Percentiles rank a stretch among this genome's conserved stretches.
These are phyloP conservation scores for Haplochromis vanheusdeni DNA, from an alignment of 2,113 vertebrate genomes.

Conservation along the genomic window DNA sequence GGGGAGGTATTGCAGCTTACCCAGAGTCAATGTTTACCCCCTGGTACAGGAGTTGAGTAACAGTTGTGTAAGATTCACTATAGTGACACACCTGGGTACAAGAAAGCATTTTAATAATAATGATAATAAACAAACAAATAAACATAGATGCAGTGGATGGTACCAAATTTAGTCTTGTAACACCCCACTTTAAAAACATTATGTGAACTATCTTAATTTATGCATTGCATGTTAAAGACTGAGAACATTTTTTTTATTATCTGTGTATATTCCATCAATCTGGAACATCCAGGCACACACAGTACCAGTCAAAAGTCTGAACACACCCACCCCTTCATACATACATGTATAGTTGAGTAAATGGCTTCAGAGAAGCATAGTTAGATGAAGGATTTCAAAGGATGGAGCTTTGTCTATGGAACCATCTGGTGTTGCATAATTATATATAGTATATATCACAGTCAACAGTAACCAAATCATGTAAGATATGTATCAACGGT, in stretches of 20 bases:
- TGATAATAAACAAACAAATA: neutral
- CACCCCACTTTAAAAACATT: neutral
- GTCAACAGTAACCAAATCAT: neutral
- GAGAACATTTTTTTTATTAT: neutral
- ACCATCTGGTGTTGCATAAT: neutral
- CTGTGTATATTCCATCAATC: neutral
- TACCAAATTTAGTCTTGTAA: neutral
- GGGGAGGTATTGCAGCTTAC: conserved; percentile 49
- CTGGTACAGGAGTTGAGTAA: neutral
- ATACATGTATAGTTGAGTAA: neutral
- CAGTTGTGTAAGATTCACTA: neutral
- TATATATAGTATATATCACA: neutral
- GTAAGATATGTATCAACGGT: neutral
- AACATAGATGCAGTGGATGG: neutral
- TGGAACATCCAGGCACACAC: neutral
- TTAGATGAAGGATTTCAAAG: neutral
- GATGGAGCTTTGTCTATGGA: neutral
- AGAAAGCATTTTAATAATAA: neutral
- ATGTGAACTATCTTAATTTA: neutral
- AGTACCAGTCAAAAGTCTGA: neutral
- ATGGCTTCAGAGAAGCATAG: neutral
- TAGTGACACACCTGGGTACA: neutral
- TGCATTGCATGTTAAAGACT: neutral
- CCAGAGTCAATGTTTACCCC: neutral
- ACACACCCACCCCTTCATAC: neutral